These are phyloP conservation scores for Rhamnusium bicolor DNA, from an alignment of 2,888 invertebrate species.

Conservation along the genomic window DNA sequence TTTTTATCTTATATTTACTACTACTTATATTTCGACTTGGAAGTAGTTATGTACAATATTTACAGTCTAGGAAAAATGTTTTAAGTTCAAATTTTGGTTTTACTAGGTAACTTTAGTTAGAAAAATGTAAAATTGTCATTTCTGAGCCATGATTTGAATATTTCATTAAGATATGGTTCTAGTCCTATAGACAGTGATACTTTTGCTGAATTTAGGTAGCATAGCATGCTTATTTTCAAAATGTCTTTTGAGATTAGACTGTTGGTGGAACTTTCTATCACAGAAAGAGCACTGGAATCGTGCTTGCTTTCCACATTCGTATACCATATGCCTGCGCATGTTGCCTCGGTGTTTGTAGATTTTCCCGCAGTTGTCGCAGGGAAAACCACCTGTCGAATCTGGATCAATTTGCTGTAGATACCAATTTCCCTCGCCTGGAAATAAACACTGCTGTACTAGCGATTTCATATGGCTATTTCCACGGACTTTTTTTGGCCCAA, in stretches of 20 bases:
- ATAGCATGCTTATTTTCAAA: conserved; percentile 66
- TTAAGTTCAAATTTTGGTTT: background rate
- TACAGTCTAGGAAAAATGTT: background rate
- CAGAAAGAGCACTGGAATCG: conserved; percentile 68
- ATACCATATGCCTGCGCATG: conserved; percentile 80
- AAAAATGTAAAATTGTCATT: background rate
- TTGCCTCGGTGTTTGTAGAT: conserved; percentile 87
- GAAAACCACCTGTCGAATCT: conserved; percentile 62
- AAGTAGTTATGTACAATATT: background rate
- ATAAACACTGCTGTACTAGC: conserved; percentile 69
- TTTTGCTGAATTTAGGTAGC: conserved; percentile 63
- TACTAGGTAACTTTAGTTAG: conserved; percentile 20
- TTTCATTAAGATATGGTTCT: conserved; percentile 46
- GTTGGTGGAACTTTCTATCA: conserved; percentile 76
- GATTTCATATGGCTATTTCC: conserved; percentile 43
- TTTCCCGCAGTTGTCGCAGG: conserved; percentile 84
- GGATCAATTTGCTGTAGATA: conserved; percentile 63
- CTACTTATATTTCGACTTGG: background rate
- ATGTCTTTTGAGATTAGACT: conserved; percentile 70
- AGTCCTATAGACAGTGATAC: conserved; percentile 63
- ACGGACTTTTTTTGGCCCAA: conserved; percentile 46
- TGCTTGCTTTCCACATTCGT: conserved; percentile 74
- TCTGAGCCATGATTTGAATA: conserved; percentile 1
- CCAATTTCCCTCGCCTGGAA: conserved; percentile 68
- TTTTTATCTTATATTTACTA: background rate